These are phyloP conservation scores for Limenitis arthemis DNA, from an alignment of 2,888 invertebrate species.

Conservation along the genomic window DNA sequence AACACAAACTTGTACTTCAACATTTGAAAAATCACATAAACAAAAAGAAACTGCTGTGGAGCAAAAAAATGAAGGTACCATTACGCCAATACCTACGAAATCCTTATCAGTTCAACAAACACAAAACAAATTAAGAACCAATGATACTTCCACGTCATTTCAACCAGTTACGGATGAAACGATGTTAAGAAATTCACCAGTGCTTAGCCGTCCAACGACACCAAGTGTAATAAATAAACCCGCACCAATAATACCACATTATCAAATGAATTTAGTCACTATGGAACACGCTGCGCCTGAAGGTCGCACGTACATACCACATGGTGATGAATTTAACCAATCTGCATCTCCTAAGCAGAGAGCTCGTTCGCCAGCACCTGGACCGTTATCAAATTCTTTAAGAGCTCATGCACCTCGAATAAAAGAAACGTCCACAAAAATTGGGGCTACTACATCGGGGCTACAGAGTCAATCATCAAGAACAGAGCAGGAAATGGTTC, in stretches of 20 bases:
- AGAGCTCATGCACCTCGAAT: conserved; percentile 77
- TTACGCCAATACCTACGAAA: conserved; percentile 24
- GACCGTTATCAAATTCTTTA: conserved; percentile 78
- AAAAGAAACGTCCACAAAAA: conserved; percentile 61
- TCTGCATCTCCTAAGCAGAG: conserved; percentile 77
- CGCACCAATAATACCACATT: conserved; percentile 82
- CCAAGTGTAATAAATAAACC: conserved; percentile 83
- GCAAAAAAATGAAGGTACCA: conserved; percentile 29
- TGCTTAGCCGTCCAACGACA: conserved; percentile 73
- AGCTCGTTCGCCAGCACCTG: conserved; percentile 78
- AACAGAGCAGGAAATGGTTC: conserved; percentile 30
- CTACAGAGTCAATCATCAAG: conserved; percentile 29
- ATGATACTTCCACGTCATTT: conserved; percentile 72
- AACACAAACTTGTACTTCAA: conserved; percentile 19
- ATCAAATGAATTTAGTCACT: conserved; percentile 84
- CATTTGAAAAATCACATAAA: conserved; percentile 48
- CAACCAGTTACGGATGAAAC: conserved; percentile 75
- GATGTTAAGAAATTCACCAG: conserved; percentile 67
- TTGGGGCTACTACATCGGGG: conserved; percentile 18
- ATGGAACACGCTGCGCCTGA: conserved; percentile 75
- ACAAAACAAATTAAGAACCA: conserved; percentile 51
- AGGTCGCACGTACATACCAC: conserved; percentile 73
- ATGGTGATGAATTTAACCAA: conserved; percentile 71
- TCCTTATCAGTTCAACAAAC: conserved; percentile 32
- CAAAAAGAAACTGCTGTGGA: conserved; percentile 47